phyloP scores from a whole-genome alignment of 1,140 invertebrate species.

The Coboldia fuscipes region DNA sequence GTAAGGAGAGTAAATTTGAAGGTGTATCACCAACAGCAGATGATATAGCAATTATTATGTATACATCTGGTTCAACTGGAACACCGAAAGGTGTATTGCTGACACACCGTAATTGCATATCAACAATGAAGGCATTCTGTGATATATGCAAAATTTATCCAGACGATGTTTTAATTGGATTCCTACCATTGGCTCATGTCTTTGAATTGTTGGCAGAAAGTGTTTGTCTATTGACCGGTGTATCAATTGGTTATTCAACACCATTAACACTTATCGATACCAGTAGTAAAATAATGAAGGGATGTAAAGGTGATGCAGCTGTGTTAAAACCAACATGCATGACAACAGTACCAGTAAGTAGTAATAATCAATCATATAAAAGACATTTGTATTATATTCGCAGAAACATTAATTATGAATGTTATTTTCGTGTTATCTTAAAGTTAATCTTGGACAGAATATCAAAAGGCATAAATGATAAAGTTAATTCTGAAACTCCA shows the following conservation, averaged over 20 bases:
- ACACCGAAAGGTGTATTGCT: conserved; percentile 69
- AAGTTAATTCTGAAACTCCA: conserved; percentile 54
- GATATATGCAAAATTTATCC: conserved; percentile 47
- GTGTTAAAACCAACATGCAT: conserved; percentile 82
- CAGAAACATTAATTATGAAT: neutral
- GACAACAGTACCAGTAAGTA: conserved; percentile 77
- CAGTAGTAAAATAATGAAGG: conserved; percentile 86
- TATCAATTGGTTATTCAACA: conserved; percentile 92
- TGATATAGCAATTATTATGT: conserved; percentile 89
- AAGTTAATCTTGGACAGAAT: conserved; percentile 87
- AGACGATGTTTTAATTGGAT: conserved; percentile 79
- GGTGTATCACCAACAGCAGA: conserved; percentile 33
- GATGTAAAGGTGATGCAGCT: conserved; percentile 75
- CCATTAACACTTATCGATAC: conserved; percentile 88
- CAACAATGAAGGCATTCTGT: conserved; percentile 70
- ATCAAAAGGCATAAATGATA: conserved; percentile 85
- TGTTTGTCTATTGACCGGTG: conserved; percentile 53
- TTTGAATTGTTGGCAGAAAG: conserved; percentile 76
- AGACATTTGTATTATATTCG: neutral
- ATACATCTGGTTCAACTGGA: conserved; percentile 86
- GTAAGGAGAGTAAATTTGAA: conserved; percentile 20
- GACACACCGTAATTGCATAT: conserved; percentile 81
- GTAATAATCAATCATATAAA: neutral
- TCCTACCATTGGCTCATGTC: conserved; percentile 92
- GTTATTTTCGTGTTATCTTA: conserved; percentile 11